phyloP scores from a whole-genome alignment of 2,888 invertebrate species.

The Acleris cristana region DNA sequence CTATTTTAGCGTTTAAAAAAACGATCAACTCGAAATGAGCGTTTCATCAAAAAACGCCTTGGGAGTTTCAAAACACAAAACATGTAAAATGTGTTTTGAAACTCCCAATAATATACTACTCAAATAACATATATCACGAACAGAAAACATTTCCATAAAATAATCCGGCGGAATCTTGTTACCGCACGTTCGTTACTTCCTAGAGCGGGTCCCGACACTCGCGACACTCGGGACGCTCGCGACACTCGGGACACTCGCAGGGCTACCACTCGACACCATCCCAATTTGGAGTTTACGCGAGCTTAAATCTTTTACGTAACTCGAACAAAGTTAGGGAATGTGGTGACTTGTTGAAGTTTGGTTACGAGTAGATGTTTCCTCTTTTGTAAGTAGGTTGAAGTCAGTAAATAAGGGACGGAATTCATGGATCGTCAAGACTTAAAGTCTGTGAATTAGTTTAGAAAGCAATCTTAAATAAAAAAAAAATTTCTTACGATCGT shows the following conservation, averaged over 20 bases:
- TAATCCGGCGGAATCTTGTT: conserved; percentile 18
- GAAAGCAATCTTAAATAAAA: no score
- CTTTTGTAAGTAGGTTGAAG: no score
- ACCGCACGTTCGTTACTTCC: conserved; percentile 20
- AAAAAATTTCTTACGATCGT: no score
- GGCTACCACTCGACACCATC: conserved; percentile 7
- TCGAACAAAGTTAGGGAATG: not conserved
- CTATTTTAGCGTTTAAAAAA: no score
- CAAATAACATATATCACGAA: conserved; percentile 19
- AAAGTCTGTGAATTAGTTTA: no score
- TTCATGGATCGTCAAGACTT: no score
- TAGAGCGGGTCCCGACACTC: conserved; percentile 4
- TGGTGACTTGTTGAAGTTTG: not conserved
- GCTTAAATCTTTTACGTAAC: conserved; percentile 4
- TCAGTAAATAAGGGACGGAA: no score
- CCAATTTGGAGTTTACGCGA: conserved; percentile 9
- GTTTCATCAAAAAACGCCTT: no score
- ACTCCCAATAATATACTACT: no score
- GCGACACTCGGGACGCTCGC: not conserved
- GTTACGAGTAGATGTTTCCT: not conserved
- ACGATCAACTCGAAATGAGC: no score
- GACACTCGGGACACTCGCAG: not conserved
- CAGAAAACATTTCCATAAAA: conserved; percentile 21
- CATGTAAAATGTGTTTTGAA: no score
- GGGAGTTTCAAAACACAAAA: no score